Evolutionary conservation across 1,140 invertebrate genomes (phyloP).

Genomic region (Tyrophagus putrescentiae): DNA sequence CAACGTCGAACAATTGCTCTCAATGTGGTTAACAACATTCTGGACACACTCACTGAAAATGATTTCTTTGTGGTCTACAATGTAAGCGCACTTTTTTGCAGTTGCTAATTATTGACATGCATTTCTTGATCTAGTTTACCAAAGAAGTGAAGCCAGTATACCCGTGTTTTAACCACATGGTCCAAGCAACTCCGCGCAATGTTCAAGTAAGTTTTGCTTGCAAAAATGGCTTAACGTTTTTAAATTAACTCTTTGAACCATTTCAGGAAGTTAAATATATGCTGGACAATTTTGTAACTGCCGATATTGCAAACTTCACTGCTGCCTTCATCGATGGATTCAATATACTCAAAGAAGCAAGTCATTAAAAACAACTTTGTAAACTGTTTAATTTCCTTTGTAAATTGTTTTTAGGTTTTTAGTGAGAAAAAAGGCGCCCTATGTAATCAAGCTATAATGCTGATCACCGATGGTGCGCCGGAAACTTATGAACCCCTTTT

Average conservation of each 20-base stretch:
- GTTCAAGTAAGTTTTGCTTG: constrained; percentile 43
- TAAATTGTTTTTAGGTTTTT: constrained; percentile 25
- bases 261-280: constrained; percentile 50
- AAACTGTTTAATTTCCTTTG: not conserved
- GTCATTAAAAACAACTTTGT: constrained; percentile 3
- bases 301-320: constrained; percentile 85
- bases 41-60: constrained; percentile 93
- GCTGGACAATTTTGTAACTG: constrained; percentile 53
- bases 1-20: constrained; percentile 77
- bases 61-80: constrained; percentile 57
- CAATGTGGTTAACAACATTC: constrained; percentile 64
- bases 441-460: constrained; percentile 96
- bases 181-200: constrained; percentile 74
- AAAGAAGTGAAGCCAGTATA: constrained; percentile 39
- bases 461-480: constrained; percentile 92
- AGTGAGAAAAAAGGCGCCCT: constrained; percentile 49
- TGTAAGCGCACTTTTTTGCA: no score
- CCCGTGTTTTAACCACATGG: constrained; percentile 62
- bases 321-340: constrained; percentile 76
- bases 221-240: not conserved
- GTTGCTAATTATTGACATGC: no score
- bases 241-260: not conserved
- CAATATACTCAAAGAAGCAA: constrained; percentile 45
- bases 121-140: constrained; percentile 32
- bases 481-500: constrained; percentile 84